Evolutionary conservation across 2,888 invertebrate species (phyloP).

Genomic region (Deilephila porcellus): DNA sequence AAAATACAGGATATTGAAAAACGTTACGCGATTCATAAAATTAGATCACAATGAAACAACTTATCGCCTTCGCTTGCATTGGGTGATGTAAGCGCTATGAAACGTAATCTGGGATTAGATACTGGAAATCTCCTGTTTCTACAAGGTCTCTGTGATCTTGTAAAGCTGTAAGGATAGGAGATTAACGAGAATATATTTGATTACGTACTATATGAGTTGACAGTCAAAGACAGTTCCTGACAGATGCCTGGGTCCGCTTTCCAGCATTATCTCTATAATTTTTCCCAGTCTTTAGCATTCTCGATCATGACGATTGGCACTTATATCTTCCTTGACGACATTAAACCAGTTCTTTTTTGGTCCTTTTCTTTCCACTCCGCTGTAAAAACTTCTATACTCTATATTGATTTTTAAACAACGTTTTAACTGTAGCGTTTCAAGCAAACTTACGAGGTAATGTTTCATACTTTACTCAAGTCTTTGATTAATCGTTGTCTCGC

Average conservation of each 20-base stretch:
- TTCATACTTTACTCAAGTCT: neutral
- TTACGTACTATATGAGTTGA: no score
- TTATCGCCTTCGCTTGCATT: neutral
- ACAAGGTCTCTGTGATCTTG: neutral
- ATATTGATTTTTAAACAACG: constrained; percentile 1
- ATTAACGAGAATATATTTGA: no score
- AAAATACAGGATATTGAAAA: neutral
- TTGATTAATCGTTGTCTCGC: neutral
- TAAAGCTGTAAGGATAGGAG: no score
- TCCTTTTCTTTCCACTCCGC: neutral
- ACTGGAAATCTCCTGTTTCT: neutral
- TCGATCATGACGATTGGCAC: no score
- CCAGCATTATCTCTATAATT: no score
- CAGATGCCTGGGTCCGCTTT: no score
- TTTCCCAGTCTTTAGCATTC: no score
- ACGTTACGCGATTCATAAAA: neutral
- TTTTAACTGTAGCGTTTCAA: neutral
- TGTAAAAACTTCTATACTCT: neutral
- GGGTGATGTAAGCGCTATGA: constrained; percentile 1
- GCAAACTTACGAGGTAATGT: constrained; percentile 13
- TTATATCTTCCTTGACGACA: no score
- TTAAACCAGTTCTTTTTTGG: no score
- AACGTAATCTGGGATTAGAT: constrained; percentile 9
- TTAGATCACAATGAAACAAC: neutral
- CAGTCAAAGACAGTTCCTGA: no score